Conservation (phyloP, 2,888 invertebrate species). For the Oscheius sp. region DNA sequence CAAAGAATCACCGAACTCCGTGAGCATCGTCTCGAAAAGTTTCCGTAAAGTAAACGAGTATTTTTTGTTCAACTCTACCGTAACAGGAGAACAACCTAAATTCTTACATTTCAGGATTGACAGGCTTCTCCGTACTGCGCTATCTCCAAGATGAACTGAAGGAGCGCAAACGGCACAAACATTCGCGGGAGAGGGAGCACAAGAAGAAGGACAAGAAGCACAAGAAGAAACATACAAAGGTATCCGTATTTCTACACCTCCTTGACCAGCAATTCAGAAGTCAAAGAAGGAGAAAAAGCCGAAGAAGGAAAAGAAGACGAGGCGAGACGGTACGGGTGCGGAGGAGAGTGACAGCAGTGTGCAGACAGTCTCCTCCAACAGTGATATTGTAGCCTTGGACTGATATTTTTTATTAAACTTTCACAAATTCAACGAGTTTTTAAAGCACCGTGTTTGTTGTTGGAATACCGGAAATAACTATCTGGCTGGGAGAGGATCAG, state of each 20-base stretch:
- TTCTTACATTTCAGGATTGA: conserved; percentile 25
- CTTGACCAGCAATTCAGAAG: conserved; percentile 29
- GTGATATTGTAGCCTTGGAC: conserved; percentile 1
- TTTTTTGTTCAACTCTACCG: no score
- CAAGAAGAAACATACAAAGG: conserved; percentile 32
- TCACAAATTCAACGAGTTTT: not conserved
- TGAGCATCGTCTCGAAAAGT: no score
- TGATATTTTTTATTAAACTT: conserved; percentile 3
- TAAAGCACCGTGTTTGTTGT: conserved; percentile 21
- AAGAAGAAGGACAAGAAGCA: conserved; percentile 36
- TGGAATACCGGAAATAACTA: conserved; percentile 25
- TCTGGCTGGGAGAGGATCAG: not conserved
- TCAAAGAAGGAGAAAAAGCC: conserved; percentile 37
- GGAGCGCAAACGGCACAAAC: conserved; percentile 39
- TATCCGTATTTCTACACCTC: not conserved
- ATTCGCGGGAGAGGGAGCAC: conserved; percentile 30
- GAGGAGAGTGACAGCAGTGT: conserved; percentile 4
- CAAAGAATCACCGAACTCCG: no score
- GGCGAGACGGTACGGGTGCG: not conserved
- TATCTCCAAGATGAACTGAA: conserved; percentile 53
- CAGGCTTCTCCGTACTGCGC: conserved; percentile 45
- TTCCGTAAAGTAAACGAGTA: no score
- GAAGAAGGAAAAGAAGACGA: conserved; percentile 38
- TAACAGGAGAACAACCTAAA: no score
- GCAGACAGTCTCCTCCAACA: not conserved